Evolutionary conservation across 2,113 vertebrate species (phyloP).

Genomic region (Delphinapterus leucas): DNA sequence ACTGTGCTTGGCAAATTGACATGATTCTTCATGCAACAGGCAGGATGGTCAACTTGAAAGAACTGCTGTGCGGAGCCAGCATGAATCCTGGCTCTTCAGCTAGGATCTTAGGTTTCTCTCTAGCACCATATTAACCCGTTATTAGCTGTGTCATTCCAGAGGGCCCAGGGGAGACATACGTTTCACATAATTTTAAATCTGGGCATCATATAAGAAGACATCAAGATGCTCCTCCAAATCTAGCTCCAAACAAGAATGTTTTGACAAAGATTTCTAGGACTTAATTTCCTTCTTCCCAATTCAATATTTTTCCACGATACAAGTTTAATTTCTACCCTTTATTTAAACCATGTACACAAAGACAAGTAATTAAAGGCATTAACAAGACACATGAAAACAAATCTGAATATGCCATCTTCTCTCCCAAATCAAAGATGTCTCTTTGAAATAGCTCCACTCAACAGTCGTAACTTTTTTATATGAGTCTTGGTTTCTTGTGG

Average conservation of each 20-base stretch:
- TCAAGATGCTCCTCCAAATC: not conserved
- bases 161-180: not conserved
- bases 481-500: not conserved
- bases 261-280: not conserved
- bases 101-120: not conserved
- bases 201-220: not conserved
- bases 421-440: not conserved
- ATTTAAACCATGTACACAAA: not conserved
- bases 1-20: not conserved
- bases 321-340: not conserved
- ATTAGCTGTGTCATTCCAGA: not conserved
- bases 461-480: not conserved
- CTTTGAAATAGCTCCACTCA: not conserved
- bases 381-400: not conserved
- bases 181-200: not conserved
- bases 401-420: not conserved
- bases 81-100: not conserved
- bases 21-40: not conserved
- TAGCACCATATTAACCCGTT: not conserved
- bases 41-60: not conserved
- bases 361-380: not conserved
- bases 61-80: not conserved
- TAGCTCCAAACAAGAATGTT: not conserved
- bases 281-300: not conserved
- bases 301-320: not conserved